Base-by-base conservation (phyloP, 1,140 invertebrate species). In the Orius laevigatus region DNA sequence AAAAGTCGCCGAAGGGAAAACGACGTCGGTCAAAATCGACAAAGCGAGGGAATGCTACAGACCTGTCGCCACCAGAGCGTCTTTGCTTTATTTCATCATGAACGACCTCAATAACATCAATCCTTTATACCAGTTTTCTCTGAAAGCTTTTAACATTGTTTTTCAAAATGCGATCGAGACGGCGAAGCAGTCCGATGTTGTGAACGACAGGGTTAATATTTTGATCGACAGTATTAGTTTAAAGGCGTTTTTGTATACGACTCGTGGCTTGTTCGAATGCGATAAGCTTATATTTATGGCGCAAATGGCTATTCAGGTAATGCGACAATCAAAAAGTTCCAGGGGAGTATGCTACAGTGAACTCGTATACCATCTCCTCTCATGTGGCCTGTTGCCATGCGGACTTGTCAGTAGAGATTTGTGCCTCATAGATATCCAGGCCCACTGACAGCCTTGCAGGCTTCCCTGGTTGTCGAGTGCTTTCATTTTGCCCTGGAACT, bases 71-170 rank as follows among this genome's bases (percentile, higher is more conserved):
- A 71, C 78, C 0, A 66, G 90, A 50, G 86, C 88, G 1, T 93
- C 90, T 2, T 71, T 96, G 2, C 66, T 96, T 0, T 97, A 95
- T 62, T 97, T 97, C 60, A 89, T 95, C 46, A 66, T 97, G 36
- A 94, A 90, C 59, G 91, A 96, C 57, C 63, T 97, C 18, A 74
- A 79, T 64, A 91, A 90, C 63, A 94, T 96, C 51, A 92, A 95
- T 66, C 86, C 84, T 41, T 88, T 96, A 56, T 97, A 97, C 64
- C 89, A 95, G 59, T 97, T 96, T 68, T 95, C 90, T 0, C 62
- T 97, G 25, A 94, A 95, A 69, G 87, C 91, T 0, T 95, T 93
- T 65, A 91, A 79, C 56, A 79, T 86, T 2, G 89, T 95, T 1
- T 96, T 96, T 65, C 80, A 83, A 56, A 86, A 87, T 58, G 87